Evolutionary conservation across 2,113 vertebrate species (phyloP).

Genomic region (Phalacrocorax brasilianus): DNA sequence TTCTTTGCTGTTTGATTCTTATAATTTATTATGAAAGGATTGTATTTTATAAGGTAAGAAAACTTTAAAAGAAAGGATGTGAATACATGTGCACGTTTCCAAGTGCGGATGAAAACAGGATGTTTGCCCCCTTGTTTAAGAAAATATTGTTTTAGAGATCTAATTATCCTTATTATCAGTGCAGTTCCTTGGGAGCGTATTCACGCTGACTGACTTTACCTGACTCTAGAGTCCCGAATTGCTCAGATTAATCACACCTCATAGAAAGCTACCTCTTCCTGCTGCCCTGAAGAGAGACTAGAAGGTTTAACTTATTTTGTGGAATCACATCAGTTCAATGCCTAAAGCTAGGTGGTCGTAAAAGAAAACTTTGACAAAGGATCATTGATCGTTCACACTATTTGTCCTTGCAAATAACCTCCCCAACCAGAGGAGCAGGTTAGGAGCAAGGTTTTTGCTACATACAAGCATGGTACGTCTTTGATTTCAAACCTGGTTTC

Average conservation of each 20-base stretch:
- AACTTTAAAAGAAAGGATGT: background rate
- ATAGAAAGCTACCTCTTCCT: background rate
- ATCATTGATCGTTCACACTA: background rate
- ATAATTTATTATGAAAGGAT: background rate
- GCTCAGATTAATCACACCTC: background rate
- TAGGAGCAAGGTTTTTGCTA: background rate
- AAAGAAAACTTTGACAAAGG: background rate
- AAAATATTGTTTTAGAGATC: background rate
- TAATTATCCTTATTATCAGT: background rate
- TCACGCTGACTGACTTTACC: background rate
- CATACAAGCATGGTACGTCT: background rate
- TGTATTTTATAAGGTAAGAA: background rate
- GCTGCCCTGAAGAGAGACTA: background rate
- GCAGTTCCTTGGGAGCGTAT: background rate
- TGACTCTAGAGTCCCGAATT: background rate
- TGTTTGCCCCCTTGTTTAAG: background rate
- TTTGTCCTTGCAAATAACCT: background rate
- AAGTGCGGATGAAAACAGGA: background rate
- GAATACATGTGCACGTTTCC: accelerated
- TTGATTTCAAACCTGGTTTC: background rate
- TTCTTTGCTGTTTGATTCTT: background rate
- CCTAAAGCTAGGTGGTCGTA: background rate
- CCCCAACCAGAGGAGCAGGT: background rate
- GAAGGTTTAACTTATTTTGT: background rate
- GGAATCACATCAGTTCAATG: background rate